Evolutionary conservation across 23 tunicate species (phyloP), one percentile per base, ranked within the genome.

Genomic region (Diplosoma virens): DNA sequence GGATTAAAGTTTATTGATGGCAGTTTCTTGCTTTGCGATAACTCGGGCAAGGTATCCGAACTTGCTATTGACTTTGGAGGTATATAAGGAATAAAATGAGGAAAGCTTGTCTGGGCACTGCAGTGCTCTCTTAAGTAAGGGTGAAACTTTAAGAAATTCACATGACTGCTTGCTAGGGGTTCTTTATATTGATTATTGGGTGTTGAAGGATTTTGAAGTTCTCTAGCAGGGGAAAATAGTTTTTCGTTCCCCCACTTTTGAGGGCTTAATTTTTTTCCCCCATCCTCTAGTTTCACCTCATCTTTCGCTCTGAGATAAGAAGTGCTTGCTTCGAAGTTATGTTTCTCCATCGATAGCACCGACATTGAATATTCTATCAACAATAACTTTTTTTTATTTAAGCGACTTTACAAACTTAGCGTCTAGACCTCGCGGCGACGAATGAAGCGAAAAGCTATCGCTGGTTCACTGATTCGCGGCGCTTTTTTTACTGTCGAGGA

Each of bases 221-320:
- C 86, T 45, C 86, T 71, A 1, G 86, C 86, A 27, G 86, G 86
- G 0, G 86, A 81, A 37, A 81, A 81, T 1, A 81, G 6, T 61
- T 71, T 71, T n/a, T 71, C 68, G 41, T 81, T 81, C 79, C 79
- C 37, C 77, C 55, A 76, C 18, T 3, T 33, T 4, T 34, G 28
- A 34, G 35, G 26, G 35, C 23, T 52, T 37, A 16, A 14, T 34
- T 67, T 37, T 67, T 67, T 52, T 36, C 20, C 35, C 6, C n/a
- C 30, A 27, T 61, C 9, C 6, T 34, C 6, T 5, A 5, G 6
- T 27, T 61, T 61, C 6, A 14, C 35, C 9, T 18, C 7, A 4
- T 61, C 69, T 27, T 35, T 61, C 9, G 7, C 21, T 5, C 35
- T 61, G 35, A 61, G 28, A 27, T 3, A 14, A 27, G 69, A 61